phyloP scores from a whole-genome alignment of 2,113 vertebrate genomes.

The Strigops habroptila region DNA sequence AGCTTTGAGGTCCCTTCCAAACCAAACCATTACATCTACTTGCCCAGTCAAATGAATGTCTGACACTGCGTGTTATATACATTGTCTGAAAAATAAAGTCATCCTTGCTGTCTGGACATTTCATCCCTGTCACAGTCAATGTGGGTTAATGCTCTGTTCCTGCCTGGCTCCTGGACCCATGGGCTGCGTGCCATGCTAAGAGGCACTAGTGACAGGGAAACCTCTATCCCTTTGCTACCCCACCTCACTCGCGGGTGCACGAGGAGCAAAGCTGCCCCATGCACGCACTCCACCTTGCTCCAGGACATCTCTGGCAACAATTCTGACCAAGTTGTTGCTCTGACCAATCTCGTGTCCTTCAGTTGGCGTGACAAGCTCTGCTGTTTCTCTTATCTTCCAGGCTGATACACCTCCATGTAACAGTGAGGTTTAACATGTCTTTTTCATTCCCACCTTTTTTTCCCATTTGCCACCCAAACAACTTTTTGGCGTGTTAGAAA shows the following conservation, averaged over 20 bases:
- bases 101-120: not conserved
- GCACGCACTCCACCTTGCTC: not conserved
- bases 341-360: rapidly evolving
- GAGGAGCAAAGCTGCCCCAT: not conserved
- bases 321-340: rapidly evolving
- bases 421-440: not conserved
- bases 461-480: not conserved
- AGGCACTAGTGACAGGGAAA: not conserved
- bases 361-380: not conserved
- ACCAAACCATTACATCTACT: not conserved
- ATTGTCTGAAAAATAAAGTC: not conserved
- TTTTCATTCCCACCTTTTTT: not conserved
- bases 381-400: not conserved
- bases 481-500: not conserved
- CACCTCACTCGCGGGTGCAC: not conserved
- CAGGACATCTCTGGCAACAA: rapidly evolving
- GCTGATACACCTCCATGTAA: not conserved
- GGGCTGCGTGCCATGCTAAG: not conserved
- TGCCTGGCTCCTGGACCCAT: not conserved
- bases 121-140: not conserved
- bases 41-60: not conserved
- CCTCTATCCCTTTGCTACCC: rapidly evolving
- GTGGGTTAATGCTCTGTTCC: not conserved
- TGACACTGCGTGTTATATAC: not conserved
- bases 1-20: not conserved